Percentiles rank a stretch among this genome's conserved stretches.
Evolutionary conservation across 2,888 invertebrate species (phyloP).

Genomic region (Mongoloraphidia duomilia): DNA sequence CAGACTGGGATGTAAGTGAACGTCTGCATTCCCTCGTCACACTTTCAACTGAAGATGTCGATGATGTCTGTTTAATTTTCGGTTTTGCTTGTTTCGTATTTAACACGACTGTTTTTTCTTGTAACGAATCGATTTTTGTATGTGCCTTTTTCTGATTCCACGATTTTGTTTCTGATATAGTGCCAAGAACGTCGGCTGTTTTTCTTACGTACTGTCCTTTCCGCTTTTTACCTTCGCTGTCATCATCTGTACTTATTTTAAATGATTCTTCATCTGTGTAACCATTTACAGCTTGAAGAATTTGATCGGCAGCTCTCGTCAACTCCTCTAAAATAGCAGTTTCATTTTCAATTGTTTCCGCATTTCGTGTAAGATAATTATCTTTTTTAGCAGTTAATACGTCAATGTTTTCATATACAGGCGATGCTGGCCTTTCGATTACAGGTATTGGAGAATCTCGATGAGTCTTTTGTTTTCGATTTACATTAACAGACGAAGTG

Average conservation of each 20-base stretch:
- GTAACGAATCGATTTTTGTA: constrained; percentile 3
- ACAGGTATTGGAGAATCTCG: constrained; percentile 4
- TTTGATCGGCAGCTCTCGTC: constrained; percentile 42
- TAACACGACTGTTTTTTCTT: constrained; percentile 14
- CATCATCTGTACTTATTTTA: constrained; percentile 23
- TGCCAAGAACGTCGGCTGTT: constrained; percentile 22
- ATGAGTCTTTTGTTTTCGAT: constrained; percentile 1
- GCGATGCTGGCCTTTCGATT: constrained; percentile 13
- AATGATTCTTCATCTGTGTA: constrained; percentile 34
- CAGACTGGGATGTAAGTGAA: not conserved
- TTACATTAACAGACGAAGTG: not conserved
- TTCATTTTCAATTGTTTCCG: constrained; percentile 25
- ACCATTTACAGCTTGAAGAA: constrained; percentile 37
- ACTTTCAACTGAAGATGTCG: constrained; percentile 29
- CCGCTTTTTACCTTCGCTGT: constrained; percentile 27
- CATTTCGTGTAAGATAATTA: constrained; percentile 18
- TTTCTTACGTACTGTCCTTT: constrained; percentile 18
- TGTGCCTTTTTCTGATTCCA: constrained; percentile 20
- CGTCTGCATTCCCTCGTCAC: constrained; percentile 15
- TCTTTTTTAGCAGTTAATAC: constrained; percentile 11
- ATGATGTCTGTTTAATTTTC: constrained; percentile 24
- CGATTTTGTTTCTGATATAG: constrained; percentile 30
- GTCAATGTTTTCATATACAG: constrained; percentile 27
- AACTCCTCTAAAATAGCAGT: constrained; percentile 36
- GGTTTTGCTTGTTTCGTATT: constrained; percentile 14